These are phyloP conservation scores for Streblospio benedicti DNA, from an alignment of 1,140 invertebrate genomes.

Conservation along the genomic window DNA sequence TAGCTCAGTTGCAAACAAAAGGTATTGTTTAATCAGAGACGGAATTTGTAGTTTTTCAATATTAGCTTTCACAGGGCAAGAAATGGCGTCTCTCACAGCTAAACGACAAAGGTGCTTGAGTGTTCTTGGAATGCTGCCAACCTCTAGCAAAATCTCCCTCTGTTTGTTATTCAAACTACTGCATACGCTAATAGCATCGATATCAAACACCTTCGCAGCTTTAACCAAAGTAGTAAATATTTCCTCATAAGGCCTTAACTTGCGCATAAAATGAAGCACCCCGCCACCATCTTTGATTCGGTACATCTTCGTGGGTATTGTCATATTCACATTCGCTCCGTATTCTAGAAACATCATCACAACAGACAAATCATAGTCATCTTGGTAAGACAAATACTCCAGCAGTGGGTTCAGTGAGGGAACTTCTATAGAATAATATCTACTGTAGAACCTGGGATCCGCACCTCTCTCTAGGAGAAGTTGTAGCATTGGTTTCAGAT, in stretches of 20 bases:
- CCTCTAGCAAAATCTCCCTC: background rate
- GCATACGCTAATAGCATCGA: conserved; percentile 5
- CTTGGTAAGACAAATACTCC: conserved; percentile 72
- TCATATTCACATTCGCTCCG: conserved; percentile 46
- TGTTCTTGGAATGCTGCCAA: background rate
- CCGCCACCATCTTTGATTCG: conserved; percentile 7
- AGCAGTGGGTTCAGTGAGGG: conserved; percentile 60
- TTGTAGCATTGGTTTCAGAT: conserved; percentile 53
- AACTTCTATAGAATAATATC: conserved; percentile 46
- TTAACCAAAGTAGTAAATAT: conserved; percentile 4
- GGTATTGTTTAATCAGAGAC: background rate
- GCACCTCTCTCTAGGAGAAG: conserved; percentile 66
- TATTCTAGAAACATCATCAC: conserved; percentile 66
- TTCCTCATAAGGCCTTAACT: conserved; percentile 3
- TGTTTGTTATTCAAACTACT: conserved; percentile 8
- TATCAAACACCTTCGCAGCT: conserved; percentile 4
- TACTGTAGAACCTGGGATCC: conserved; percentile 66
- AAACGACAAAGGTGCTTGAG: conserved; percentile 10
- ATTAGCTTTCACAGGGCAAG: background rate
- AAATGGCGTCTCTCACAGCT: background rate
- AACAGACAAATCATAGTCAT: conserved; percentile 58
- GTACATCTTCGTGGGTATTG: conserved; percentile 1
- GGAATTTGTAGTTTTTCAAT: conserved; percentile 2
- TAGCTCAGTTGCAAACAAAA: too few species aligned
- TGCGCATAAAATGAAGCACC: conserved; percentile 2